Percentiles rank a stretch among this genome's conserved stretches.
These are phyloP conservation scores for Trachurus trachurus DNA, from an alignment of 2,797 vertebrate genomes.

Conservation along the genomic window DNA sequence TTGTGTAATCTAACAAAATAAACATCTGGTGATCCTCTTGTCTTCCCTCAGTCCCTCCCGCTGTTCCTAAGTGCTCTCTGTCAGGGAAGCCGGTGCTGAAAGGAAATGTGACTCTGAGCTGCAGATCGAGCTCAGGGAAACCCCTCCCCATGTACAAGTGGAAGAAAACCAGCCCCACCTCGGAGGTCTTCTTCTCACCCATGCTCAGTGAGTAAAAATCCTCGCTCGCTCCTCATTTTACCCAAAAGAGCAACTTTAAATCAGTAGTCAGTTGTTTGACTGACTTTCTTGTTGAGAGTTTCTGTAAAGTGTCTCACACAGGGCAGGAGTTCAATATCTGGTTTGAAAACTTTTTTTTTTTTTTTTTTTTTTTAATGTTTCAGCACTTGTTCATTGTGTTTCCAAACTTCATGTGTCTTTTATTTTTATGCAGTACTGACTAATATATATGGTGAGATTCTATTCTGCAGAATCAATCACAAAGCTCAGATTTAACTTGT, in stretches of 20 bases:
- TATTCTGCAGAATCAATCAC: neutral
- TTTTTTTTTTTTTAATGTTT: neutral
- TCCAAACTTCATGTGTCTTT: neutral
- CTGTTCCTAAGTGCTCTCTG: slow-evolving; percentile 83
- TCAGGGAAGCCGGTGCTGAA: slow-evolving; percentile 83
- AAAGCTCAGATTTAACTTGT: neutral
- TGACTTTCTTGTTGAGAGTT: too few relatives aligned
- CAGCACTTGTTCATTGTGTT: neutral
- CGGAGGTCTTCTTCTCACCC: slow-evolving; percentile 82
- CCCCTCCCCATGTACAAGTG: slow-evolving; percentile 88
- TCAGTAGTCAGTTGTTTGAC: neutral
- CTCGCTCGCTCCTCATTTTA: too few relatives aligned
- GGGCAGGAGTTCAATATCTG: too few relatives aligned
- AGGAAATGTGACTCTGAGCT: slow-evolving; percentile 89
- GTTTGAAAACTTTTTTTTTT: neutral
- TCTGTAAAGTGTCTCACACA: too few relatives aligned
- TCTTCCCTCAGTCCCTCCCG: slow-evolving; percentile 87
- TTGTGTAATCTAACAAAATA: neutral
- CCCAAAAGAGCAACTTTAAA: neutral
- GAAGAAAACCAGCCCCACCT: slow-evolving; percentile 81
- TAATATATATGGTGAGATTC: too few relatives aligned
- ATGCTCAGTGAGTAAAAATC: slow-evolving; percentile 81
- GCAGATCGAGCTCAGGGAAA: slow-evolving; percentile 86
- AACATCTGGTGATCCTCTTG: slow-evolving; percentile 6
- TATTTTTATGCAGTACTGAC: neutral